Evolutionary conservation across 1,140 invertebrate genomes (phyloP).

Genomic region (Sinonovacula constricta): DNA sequence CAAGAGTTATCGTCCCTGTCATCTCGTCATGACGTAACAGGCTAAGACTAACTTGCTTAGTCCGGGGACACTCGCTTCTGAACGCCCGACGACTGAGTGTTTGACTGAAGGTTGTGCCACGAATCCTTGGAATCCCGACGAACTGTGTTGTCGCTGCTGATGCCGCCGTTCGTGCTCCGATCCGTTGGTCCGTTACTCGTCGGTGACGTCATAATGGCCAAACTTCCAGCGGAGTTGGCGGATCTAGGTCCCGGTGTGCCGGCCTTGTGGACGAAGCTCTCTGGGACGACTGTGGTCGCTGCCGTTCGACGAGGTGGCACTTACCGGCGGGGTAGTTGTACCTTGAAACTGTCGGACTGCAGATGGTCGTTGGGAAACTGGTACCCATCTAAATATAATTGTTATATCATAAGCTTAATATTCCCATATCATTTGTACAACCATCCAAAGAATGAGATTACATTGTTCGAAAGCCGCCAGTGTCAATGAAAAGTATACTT

Average conservation of each 20-base stretch:
- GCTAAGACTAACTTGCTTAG: constrained; percentile 36
- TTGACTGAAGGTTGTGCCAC: neutral
- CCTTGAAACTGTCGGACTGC: constrained; percentile 13
- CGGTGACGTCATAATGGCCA: neutral
- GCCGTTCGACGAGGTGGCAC: constrained; percentile 43
- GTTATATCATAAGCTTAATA: no score
- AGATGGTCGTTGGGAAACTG: constrained; percentile 34
- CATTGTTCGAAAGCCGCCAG: no score
- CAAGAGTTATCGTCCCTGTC: constrained; percentile 46
- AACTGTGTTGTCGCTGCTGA: neutral
- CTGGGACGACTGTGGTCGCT: constrained; percentile 40
- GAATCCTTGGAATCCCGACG: neutral
- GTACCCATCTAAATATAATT: constrained; percentile 33
- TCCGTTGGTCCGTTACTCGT: neutral
- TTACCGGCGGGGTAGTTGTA: constrained; percentile 17
- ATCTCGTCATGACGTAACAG: constrained; percentile 40
- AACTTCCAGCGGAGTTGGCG: neutral
- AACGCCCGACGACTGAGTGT: constrained; percentile 25
- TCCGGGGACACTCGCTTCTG: constrained; percentile 39
- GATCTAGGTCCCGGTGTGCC: constrained; percentile 4
- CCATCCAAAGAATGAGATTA: no score
- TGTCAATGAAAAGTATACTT: no score
- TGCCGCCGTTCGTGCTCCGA: neutral
- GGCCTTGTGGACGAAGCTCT: constrained; percentile 42
- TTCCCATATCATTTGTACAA: no score